Base-by-base conservation (phyloP, 2,888 invertebrate genomes). In the Tetranychus truncatus region DNA sequence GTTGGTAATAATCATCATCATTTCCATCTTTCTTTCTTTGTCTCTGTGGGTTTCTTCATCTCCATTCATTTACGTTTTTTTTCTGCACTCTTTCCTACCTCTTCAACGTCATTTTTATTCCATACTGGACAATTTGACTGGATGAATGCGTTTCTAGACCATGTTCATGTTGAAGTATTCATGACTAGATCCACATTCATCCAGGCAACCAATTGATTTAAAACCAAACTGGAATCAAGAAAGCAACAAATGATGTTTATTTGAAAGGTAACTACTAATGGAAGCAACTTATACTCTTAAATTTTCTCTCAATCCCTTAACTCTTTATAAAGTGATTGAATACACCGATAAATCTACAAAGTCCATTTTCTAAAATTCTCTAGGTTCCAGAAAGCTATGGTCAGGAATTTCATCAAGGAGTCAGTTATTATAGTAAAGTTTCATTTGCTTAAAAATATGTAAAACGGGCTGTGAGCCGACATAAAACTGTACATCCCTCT, bases 361-460 rank as follows among this genome's bases (percentile, higher is more conserved):
- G 4, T 4, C 4, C 34, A 34, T 55, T 21, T 18, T 9, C n/a
- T 67, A 18, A 67, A 24, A 69, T 69, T 69, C 20, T 69, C 69
- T 21, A 83, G 88, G 65, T 96, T 96, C 82, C 80, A 85, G 20
- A 86, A 89, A 81, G 97, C 96, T 0, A 88, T 93, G 90, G 91
- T 1, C 83, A 84, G 71, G 96, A 96, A 83, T 94, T 99, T 81
- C 79, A 85, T 0, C 87, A 89, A 76, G 84, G 85, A 73, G 86
- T 93, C 0, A 78, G 83, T 74, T 84, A 86, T 86, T 80, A 85
- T 78, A 86, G 87, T 72, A 85, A 87, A 1, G 85, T 88, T 0
- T 96, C 95, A 95, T 86, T 91, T 82, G 92, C 93, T n/a, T 0
- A 91, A 77, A 86, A 87, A 76, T 84, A 89, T 77, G 91, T 97